Conservation (phyloP, 2,797 vertebrate genomes). For the Acestrorhynchus altus region DNA sequence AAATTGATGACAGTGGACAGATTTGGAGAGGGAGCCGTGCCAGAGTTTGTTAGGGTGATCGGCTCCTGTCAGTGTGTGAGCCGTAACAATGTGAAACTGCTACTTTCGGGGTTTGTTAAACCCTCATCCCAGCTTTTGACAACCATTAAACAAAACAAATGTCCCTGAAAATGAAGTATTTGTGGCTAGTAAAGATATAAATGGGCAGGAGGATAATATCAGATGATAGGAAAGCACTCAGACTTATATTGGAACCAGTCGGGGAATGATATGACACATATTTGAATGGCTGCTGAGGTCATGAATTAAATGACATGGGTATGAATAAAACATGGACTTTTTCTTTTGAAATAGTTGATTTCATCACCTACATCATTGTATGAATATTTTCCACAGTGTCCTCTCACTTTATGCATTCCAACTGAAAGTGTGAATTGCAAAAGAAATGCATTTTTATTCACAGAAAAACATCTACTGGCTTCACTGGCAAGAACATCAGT, state of each 20-base stretch:
- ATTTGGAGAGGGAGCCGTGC: constrained; percentile 12
- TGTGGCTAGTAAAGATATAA: neutral
- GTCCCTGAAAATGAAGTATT: neutral
- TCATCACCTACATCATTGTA: neutral
- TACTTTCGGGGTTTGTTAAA: neutral
- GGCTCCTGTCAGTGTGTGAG: constrained; percentile 35
- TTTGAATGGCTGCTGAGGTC: neutral
- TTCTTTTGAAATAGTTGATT: neutral
- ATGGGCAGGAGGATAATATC: neutral
- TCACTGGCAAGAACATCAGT: too few relatives aligned
- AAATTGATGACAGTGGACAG: constrained; percentile 39
- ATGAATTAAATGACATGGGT: neutral
- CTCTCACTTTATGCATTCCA: neutral
- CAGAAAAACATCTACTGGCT: too few relatives aligned
- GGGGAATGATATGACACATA: neutral
- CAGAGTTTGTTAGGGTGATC: constrained; percentile 33
- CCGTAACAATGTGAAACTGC: constrained; percentile 23
- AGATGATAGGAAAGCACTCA: neutral
- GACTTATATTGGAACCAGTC: neutral
- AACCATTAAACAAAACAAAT: neutral
- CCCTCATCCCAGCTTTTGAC: neutral
- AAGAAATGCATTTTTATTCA: neutral
- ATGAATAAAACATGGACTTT: constrained; percentile 10
- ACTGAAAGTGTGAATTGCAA: neutral
- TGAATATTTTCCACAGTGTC: neutral